Evolutionary conservation across 2,113 vertebrate genomes (phyloP), one percentile per base, ranked within the genome.

Genomic region (Dromaius novaehollandiae): DNA sequence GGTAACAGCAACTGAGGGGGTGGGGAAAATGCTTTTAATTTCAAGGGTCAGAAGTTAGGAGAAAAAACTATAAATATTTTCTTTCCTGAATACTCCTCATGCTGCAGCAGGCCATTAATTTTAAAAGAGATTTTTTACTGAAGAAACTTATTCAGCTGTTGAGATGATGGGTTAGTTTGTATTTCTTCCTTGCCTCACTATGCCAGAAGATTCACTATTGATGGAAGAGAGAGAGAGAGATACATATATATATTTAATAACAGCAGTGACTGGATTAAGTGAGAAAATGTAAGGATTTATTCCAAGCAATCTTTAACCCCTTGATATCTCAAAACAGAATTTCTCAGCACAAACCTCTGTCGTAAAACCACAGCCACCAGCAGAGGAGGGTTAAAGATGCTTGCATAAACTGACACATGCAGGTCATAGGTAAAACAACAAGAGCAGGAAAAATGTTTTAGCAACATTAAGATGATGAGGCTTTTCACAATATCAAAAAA

Each of bases 11-110:
- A 95, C 61, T 92, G 63, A 94, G 86, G 60, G 55, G 70, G 76
- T 96, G 61, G 85, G 73, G 53, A 96, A 98, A 98, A 69, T 90
- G 65, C 36, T 97, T 98, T 97, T 97, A 95, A 98, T 97, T 98
- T 98, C 94, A 98, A 97, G 95, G 91, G 96, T 98, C 97, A 97
- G 94, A 97, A 98, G 95, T 94, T 91, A 96, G 94, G 65, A 97
- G 90, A 91, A 98, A 97, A 94, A 97, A 48, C 50, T 94, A 65
- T 90, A 95, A 97, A 95, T 97, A 97, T 95, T 96, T 97, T 75
- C 78, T 91, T 93, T 97, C 73, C 74, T 87, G 91, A 92, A 58
- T 74, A 80, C n/a, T 97, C 79, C 77, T 93, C 76, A 94, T 90
- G 83, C 48, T 78, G 75, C 75, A 97, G 69, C 82, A 97, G 36